Evolutionary conservation across 2,888 invertebrate species (phyloP).

Genomic region (Arctia plantaginis): DNA sequence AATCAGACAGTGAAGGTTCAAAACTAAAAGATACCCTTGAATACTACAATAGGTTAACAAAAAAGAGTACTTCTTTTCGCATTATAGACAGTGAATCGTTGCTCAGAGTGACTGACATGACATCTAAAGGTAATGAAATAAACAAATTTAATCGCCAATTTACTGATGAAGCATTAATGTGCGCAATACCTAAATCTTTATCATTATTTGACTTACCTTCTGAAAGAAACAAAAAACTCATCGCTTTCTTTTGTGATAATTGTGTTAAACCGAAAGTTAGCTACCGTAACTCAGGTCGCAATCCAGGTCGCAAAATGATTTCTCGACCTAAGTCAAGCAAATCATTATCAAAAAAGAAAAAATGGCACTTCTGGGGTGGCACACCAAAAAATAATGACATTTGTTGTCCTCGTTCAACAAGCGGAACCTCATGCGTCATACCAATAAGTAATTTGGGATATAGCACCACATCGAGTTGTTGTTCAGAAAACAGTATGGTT

Average conservation of each 20-base stretch:
- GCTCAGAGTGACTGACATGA: conserved; percentile 78
- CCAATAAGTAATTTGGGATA: neutral
- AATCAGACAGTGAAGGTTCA: conserved; percentile 59
- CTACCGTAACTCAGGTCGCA: neutral
- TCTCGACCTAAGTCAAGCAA: neutral
- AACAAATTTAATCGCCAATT: conserved; percentile 26
- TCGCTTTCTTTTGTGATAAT: conserved; percentile 64
- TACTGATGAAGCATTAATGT: conserved; percentile 49
- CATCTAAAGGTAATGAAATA: conserved; percentile 58
- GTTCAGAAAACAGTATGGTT: neutral
- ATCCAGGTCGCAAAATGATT: neutral
- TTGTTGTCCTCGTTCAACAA: conserved; percentile 2
- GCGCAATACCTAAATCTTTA: conserved; percentile 59
- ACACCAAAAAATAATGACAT: conserved; percentile 1
- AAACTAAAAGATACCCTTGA: conserved; percentile 56
- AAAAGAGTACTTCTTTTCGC: conserved; percentile 72
- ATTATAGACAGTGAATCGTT: conserved; percentile 78
- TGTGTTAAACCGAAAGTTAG: conserved; percentile 23
- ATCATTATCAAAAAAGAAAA: conserved; percentile 10
- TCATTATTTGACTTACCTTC: conserved; percentile 60
- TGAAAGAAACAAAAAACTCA: conserved; percentile 50
- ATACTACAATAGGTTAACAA: conserved; percentile 56
- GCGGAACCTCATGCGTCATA: neutral
- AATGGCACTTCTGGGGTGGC: conserved; percentile 9
- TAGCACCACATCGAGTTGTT: conserved; percentile 8